Evolutionary conservation across 37 sponge, comb jelly and placozoan genomes (phyloP), one percentile per base, ranked within the genome.

Genomic region (Beroe forskalii): DNA sequence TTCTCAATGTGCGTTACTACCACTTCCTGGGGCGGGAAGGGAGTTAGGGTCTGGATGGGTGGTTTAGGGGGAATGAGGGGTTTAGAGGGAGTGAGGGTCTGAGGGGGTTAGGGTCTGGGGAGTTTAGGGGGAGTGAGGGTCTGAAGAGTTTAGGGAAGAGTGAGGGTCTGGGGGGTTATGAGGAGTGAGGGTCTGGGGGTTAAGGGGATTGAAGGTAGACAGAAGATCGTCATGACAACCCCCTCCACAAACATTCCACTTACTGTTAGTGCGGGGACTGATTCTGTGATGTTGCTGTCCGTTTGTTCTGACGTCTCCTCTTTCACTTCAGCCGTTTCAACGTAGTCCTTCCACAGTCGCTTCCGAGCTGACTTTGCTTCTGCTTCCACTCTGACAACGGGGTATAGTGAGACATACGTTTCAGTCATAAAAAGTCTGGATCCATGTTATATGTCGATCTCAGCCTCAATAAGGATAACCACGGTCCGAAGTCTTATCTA

Each of bases 331-430:
- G 35, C 55, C 14, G 86, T 80, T 48, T 80, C 86, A 1, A 80
- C 86, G 31, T 80, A 80, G 20, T 80, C 86, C 40, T 80, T 80
- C 86, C 86, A 80, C 55, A 80, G 8, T 25, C 55, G 28, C 55
- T 80, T 80, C 4, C 55, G 48, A 12, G 43, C 86, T 44, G 55
- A 43, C 27, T 44, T 41, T 0, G 55, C n/a, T 20, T 80, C 86
- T 44, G 86, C 86, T 44, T 80, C 86, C 14, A 37, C 86, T 80
- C 86, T 41, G 55, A n/a, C n/a, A n/a, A n/a, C n/a, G n/a, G n/a
- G n/a, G n/a, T n/a, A n/a, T n/a, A n/a, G n/a, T n/a, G n/a, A n/a
- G n/a, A n/a, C n/a, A n/a, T n/a, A n/a, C n/a, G n/a, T n/a, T n/a
- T n/a, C n/a, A n/a, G n/a, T n/a, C n/a, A n/a, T n/a, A n/a, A n/a